These are phyloP conservation scores for Catharus minimus DNA, from an alignment of 2,113 vertebrate species.

Conservation along the genomic window DNA sequence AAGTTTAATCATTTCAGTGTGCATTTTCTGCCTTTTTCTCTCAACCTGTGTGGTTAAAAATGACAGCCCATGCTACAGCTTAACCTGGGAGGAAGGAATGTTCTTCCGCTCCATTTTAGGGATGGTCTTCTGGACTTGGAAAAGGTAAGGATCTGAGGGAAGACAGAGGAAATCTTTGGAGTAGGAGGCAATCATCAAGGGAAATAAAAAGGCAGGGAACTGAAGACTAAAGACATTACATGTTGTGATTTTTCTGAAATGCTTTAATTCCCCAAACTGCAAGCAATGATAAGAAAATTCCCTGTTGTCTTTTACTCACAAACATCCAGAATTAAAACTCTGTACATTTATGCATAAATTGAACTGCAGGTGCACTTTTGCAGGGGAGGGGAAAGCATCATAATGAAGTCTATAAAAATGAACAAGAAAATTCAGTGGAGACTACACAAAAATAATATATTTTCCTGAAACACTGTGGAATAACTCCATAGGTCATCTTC, in stretches of 20 bases:
- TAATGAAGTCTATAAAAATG: constrained; percentile 40
- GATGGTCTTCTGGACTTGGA: not conserved
- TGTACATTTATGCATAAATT: not conserved
- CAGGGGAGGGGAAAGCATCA: not conserved
- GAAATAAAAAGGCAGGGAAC: constrained; percentile 21
- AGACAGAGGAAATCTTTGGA: not conserved
- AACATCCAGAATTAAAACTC: constrained; percentile 21
- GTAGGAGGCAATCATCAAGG: not conserved
- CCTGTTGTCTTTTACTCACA: not conserved
- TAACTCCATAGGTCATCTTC: not conserved
- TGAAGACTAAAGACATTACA: not conserved
- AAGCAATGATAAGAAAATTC: constrained; percentile 19
- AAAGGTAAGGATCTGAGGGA: not conserved
- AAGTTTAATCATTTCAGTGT: not conserved
- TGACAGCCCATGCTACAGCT: not conserved
- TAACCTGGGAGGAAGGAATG: not conserved
- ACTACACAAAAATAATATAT: not conserved
- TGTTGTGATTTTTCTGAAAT: constrained; percentile 23
- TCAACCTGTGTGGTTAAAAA: not conserved
- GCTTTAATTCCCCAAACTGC: not conserved
- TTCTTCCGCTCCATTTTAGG: not conserved
- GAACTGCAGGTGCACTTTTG: constrained; percentile 45
- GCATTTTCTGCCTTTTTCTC: not conserved
- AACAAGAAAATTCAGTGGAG: constrained; percentile 14
- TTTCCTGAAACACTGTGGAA: constrained; percentile 9